Percentiles rank a stretch among this genome's conserved stretches.
These are phyloP conservation scores for Meliscaeva auricollis DNA, from an alignment of 2,888 invertebrate genomes.

Conservation along the genomic window DNA sequence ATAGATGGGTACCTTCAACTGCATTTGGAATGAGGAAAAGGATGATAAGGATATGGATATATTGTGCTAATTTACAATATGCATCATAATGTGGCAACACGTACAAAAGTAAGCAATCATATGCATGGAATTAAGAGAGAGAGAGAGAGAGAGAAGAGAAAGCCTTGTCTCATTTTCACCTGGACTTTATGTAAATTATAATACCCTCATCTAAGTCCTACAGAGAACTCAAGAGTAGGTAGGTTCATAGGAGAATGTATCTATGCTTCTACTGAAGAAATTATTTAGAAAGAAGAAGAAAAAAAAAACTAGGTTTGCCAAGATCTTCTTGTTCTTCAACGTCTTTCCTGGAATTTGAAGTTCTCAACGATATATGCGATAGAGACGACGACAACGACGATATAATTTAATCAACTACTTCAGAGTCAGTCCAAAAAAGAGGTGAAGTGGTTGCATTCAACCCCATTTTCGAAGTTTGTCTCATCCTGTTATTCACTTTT, in stretches of 20 bases:
- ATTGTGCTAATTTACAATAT: constrained; percentile 45
- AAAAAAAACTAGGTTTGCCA: constrained; percentile 21
- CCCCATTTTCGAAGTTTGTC: constrained; percentile 22
- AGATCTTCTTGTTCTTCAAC: constrained; percentile 13
- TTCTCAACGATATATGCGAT: constrained; percentile 14
- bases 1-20: constrained; percentile 4
- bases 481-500: constrained; percentile 6
- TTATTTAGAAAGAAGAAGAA: constrained; percentile 1
- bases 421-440: constrained; percentile 45
- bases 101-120: constrained; percentile 34
- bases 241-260: too few species aligned
- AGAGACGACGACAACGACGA: constrained; percentile 19
- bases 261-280: neutral
- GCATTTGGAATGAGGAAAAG: neutral
- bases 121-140: constrained; percentile 34
- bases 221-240: neutral
- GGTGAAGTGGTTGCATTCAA: constrained; percentile 69
- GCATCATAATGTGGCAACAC: constrained; percentile 35
- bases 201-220: neutral
- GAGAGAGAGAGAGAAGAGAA: neutral
- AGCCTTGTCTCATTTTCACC: constrained; percentile 51
- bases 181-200: constrained; percentile 57
- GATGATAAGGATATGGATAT: constrained; percentile 12
- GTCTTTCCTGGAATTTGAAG: constrained; percentile 33
- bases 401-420: constrained; percentile 73